Evolutionary conservation across 2,888 invertebrate species (phyloP).

Genomic region (Malachius bipustulatus): DNA sequence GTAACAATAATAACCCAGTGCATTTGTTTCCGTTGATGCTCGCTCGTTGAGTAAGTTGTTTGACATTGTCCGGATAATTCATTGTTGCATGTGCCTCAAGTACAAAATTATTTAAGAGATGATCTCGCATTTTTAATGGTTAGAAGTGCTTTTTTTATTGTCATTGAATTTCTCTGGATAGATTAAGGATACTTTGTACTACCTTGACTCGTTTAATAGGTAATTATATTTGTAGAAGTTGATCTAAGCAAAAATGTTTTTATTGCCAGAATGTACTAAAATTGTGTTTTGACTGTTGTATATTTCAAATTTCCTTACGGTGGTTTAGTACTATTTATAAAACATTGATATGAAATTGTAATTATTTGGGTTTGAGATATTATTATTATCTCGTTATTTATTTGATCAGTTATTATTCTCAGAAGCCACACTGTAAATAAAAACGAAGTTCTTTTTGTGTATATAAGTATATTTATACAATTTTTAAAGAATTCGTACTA

Average conservation of each 20-base stretch:
- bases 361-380: too few relatives aligned
- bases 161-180: constrained; percentile 25
- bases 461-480: neutral
- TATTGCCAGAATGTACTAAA: neutral
- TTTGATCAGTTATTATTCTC: too few relatives aligned
- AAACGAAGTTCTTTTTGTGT: neutral
- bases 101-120: constrained; percentile 25
- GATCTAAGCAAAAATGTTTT: neutral
- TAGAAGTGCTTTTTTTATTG: constrained; percentile 28
- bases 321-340: too few relatives aligned
- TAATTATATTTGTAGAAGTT: neutral
- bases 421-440: constrained; percentile 7
- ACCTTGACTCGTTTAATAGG: neutral
- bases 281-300: too few relatives aligned
- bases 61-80: constrained; percentile 10
- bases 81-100: constrained; percentile 20
- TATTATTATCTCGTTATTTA: too few relatives aligned
- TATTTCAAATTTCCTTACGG: too few relatives aligned
- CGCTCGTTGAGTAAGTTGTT: neutral
- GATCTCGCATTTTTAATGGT: constrained; percentile 34
- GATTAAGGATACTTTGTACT: constrained; percentile 21
- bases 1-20: too few relatives aligned
- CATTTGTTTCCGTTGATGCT: too few relatives aligned
- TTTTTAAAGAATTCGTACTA: neutral
- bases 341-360: too few relatives aligned